These are phyloP conservation scores for Moxostoma hubbsi DNA, from an alignment of 2,797 vertebrate species.

Conservation along the genomic window DNA sequence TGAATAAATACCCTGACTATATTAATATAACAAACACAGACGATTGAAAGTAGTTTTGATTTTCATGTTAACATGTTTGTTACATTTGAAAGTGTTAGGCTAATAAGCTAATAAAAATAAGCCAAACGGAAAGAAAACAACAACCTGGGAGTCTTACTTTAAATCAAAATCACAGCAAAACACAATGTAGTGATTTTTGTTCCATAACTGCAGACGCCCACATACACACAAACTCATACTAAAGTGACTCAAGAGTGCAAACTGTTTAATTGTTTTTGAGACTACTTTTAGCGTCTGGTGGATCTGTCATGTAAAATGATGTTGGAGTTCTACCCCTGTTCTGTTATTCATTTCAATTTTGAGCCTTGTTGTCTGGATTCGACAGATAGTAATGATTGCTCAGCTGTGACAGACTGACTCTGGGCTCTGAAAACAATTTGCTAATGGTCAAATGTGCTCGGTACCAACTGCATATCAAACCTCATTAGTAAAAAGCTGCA, in stretches of 20 bases:
- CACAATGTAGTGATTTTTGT: background rate
- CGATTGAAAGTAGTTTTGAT: too few species aligned
- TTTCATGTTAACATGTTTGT: too few species aligned
- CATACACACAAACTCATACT: too few species aligned
- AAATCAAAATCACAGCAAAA: background rate
- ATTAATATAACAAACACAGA: too few species aligned
- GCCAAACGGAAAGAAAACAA: constrained; percentile 20
- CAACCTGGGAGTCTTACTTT: constrained; percentile 1
- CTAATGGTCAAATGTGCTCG: constrained; percentile 26
- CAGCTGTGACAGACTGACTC: constrained; percentile 21
- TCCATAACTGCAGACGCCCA: background rate
- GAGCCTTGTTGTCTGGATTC: background rate
- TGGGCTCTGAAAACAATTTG: constrained; percentile 32
- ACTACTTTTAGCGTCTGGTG: background rate
- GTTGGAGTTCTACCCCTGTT: background rate
- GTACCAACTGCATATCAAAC: constrained; percentile 20
- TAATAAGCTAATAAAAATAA: background rate
- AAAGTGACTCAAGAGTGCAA: too few species aligned
- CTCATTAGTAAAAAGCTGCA: constrained; percentile 34
- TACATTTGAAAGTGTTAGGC: too few species aligned
- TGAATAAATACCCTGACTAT: too few species aligned
- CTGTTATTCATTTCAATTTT: constrained; percentile 8
- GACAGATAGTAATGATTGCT: constrained; percentile 23
- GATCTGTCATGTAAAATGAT: background rate
- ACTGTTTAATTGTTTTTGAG: background rate